phyloP scores from a whole-genome alignment of 2,797 vertebrate species.

The Chelmon rostratus region DNA sequence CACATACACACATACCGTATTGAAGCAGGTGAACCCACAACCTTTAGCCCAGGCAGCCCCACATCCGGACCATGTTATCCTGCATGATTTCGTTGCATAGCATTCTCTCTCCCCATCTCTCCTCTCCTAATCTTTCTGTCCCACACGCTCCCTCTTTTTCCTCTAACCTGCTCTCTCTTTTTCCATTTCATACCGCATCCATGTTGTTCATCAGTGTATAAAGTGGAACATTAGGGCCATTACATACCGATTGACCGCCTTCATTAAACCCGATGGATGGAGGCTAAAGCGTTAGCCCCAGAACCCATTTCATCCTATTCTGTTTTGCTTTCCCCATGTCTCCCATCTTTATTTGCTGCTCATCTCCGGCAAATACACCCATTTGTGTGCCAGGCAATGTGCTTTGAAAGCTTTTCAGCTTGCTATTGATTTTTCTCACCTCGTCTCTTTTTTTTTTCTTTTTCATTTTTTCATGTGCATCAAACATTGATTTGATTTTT shows the following conservation, averaged over 20 bases:
- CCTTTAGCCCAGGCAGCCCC: conserved; percentile 24
- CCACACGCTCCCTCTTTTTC: not conserved
- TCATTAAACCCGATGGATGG: conserved; percentile 67
- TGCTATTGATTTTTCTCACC: conserved; percentile 71
- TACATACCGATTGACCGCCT: conserved; percentile 53
- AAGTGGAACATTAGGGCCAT: conserved; percentile 57
- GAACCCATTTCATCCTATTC: conserved; percentile 63
- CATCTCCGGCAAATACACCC: conserved; percentile 67
- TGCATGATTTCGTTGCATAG: conserved; percentile 63
- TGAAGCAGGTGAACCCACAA: conserved; percentile 25
- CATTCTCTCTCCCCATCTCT: conserved; percentile 21
- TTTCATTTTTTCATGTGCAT: conserved; percentile 62
- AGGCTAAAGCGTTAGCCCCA: conserved; percentile 48
- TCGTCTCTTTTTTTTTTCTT: conserved; percentile 28
- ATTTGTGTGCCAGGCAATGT: conserved; percentile 65
- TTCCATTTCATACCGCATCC: conserved; percentile 40
- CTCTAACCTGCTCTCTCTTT: conserved; percentile 13
- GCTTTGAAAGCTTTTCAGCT: conserved; percentile 71
- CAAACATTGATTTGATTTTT: conserved; percentile 69
- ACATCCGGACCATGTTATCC: conserved; percentile 47
- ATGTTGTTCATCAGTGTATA: conserved; percentile 54
- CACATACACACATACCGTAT: conserved; percentile 11
- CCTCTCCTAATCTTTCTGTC: conserved; percentile 3
- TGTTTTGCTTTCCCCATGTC: conserved; percentile 61
- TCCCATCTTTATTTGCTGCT: conserved; percentile 69